Percentiles rank a stretch among this genome's conserved stretches.
Conservation (phyloP, 1,140 invertebrate species). For the Dufourea novaeangliae region DNA sequence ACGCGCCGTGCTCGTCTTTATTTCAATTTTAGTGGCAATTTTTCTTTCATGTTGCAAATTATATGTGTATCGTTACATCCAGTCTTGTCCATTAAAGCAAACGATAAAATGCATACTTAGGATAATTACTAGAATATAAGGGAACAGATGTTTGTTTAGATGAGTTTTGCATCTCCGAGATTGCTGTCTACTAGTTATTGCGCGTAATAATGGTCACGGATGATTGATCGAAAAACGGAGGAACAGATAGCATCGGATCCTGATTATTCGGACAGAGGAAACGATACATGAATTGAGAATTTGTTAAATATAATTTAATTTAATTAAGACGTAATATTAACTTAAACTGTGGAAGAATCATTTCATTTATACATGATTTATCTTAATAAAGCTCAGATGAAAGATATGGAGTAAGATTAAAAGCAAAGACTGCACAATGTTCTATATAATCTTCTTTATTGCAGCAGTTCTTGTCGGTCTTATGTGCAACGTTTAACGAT, state of each 20-base stretch:
- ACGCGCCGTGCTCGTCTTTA: constrained; percentile 49
- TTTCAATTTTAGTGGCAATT: constrained; percentile 64
- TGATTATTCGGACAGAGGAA: constrained; percentile 55
- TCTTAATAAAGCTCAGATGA: constrained; percentile 34
- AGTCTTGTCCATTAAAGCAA: constrained; percentile 64
- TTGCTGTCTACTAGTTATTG: constrained; percentile 74
- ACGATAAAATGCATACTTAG: constrained; percentile 59
- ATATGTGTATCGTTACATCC: constrained; percentile 59
- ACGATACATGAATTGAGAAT: constrained; percentile 65
- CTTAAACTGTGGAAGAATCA: constrained; percentile 65
- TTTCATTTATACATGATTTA: constrained; percentile 66
- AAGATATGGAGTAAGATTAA: constrained; percentile 26
- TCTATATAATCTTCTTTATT: constrained; percentile 47
- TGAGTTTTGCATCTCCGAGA: constrained; percentile 60
- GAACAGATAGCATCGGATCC: constrained; percentile 63
- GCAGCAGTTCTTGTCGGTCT: constrained; percentile 27
- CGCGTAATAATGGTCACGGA: constrained; percentile 56
- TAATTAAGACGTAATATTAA: constrained; percentile 66
- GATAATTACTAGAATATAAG: constrained; percentile 68
- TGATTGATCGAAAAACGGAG: constrained; percentile 50
- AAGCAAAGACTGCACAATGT: constrained; percentile 36
- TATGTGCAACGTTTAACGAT: constrained; percentile 21
- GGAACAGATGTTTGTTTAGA: constrained; percentile 65
- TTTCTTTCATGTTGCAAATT: constrained; percentile 60
- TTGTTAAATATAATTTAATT: constrained; percentile 75